Evolutionary conservation across 1,140 invertebrate species (phyloP).

Genomic region (Drosophila persimilis): DNA sequence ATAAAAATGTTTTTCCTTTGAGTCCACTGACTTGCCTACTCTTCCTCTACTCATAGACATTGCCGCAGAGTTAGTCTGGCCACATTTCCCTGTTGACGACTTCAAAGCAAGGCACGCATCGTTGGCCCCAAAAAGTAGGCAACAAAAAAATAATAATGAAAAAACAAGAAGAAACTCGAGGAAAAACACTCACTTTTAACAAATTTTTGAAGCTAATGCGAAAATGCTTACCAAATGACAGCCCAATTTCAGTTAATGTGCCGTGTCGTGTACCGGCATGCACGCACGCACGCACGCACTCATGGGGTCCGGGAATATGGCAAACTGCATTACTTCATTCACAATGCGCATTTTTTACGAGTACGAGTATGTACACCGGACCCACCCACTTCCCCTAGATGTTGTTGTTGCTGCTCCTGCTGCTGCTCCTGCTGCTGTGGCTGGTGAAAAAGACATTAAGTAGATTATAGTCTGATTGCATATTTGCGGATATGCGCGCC

Average conservation of each 20-base stretch:
- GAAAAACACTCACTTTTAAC: conserved; percentile 54
- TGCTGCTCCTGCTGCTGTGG: conserved; percentile 17
- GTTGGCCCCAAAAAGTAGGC: conserved; percentile 65
- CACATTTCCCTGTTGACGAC: too few species aligned
- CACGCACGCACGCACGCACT: conserved; percentile 22
- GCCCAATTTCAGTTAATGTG: conserved; percentile 78
- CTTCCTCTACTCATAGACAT: too few species aligned
- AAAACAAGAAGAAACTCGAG: conserved; percentile 10
- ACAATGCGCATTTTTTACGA: conserved; percentile 41
- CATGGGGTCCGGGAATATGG: conserved; percentile 40
- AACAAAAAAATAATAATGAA: conserved; percentile 35
- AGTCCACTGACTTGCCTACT: too few species aligned
- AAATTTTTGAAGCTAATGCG: conserved; percentile 39
- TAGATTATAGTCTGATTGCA: conserved; percentile 82
- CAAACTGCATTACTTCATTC: conserved; percentile 78
- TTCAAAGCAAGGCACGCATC: conserved; percentile 46
- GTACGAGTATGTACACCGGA: neutral
- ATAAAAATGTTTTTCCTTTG: too few species aligned
- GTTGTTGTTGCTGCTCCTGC: neutral
- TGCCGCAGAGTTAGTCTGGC: too few species aligned
- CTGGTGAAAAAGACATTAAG: conserved; percentile 77
- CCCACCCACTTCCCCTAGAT: conserved; percentile 15
- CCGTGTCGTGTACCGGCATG: conserved; percentile 42
- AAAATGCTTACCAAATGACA: conserved; percentile 61
- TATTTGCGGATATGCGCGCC: conserved; percentile 81